A percentile compares a stretch with the other conserved stretches of the same genome.
Evolutionary conservation across 1,140 invertebrate genomes (phyloP).

Genomic region (Brachionus paranguensis): DNA sequence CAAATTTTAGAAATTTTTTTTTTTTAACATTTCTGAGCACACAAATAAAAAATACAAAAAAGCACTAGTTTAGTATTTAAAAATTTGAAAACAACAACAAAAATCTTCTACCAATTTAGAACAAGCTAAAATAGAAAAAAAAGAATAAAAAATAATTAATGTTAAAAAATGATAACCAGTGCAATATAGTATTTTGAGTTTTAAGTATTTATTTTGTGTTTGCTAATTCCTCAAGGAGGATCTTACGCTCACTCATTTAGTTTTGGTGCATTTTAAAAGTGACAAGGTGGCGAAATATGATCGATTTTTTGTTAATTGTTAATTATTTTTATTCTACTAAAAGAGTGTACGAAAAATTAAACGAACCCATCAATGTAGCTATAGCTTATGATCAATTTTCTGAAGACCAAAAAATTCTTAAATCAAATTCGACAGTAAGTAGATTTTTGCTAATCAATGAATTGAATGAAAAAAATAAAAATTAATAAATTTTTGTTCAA

Average conservation of each 20-base stretch:
- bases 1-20: too few relatives aligned
- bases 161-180: neutral
- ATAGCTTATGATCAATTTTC: slow-evolving; percentile 37
- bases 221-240: neutral
- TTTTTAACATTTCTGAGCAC: too few relatives aligned
- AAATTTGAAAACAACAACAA: too few relatives aligned
- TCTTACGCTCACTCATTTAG: neutral
- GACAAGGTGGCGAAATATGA: neutral
- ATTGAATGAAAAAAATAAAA: neutral
- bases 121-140: too few relatives aligned
- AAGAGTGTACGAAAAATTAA: slow-evolving; percentile 31
- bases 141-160: too few relatives aligned
- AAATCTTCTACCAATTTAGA: too few relatives aligned
- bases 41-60: too few relatives aligned
- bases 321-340: neutral
- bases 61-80: too few relatives aligned
- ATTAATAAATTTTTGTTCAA: neutral
- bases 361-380: slow-evolving; percentile 8
- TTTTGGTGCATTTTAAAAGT: neutral
- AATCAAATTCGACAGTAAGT: slow-evolving; percentile 17
- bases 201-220: neutral
- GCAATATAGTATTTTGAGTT: neutral
- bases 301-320: neutral
- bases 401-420: slow-evolving; percentile 33
- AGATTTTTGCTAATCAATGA: too few relatives aligned